These are phyloP conservation scores for Gorsachius magnificus DNA, from an alignment of 2,797 vertebrate species.

Conservation along the genomic window DNA sequence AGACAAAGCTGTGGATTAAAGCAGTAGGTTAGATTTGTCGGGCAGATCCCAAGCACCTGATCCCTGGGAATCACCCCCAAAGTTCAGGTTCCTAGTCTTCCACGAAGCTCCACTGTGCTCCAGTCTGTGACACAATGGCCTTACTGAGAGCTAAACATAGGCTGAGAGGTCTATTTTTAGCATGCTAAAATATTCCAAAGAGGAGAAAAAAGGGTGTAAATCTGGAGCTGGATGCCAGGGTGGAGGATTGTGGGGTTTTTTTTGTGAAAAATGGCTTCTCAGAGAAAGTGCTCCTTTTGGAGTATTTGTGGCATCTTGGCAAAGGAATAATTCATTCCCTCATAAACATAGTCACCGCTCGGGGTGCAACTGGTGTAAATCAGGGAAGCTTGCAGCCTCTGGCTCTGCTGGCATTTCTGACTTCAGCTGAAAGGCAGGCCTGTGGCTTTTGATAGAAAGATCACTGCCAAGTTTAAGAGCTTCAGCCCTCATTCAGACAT, in stretches of 20 bases:
- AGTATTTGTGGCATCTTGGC: neutral
- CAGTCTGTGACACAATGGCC: neutral
- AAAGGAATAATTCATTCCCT: neutral
- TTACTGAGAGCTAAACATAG: neutral
- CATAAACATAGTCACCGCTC: neutral
- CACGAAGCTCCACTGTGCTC: rapidly evolving
- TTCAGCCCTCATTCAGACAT: neutral
- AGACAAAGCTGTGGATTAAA: neutral
- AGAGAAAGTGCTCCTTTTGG: neutral
- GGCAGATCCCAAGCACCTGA: neutral
- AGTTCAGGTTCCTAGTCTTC: neutral
- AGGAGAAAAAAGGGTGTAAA: neutral
- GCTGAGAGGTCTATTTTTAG: neutral
- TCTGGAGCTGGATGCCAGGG: neutral
- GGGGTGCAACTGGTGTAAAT: neutral
- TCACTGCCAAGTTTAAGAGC: neutral
- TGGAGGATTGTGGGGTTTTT: neutral
- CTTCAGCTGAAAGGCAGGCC: neutral
- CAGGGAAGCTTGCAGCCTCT: neutral
- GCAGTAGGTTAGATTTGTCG: neutral
- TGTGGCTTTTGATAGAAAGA: neutral
- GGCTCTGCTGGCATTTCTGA: neutral
- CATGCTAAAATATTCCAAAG: neutral
- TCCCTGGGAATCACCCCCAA: neutral
- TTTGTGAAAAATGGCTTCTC: neutral